Evolutionary conservation across 2,113 vertebrate genomes (phyloP).

Genomic region (Neodontobutis hainanensis): DNA sequence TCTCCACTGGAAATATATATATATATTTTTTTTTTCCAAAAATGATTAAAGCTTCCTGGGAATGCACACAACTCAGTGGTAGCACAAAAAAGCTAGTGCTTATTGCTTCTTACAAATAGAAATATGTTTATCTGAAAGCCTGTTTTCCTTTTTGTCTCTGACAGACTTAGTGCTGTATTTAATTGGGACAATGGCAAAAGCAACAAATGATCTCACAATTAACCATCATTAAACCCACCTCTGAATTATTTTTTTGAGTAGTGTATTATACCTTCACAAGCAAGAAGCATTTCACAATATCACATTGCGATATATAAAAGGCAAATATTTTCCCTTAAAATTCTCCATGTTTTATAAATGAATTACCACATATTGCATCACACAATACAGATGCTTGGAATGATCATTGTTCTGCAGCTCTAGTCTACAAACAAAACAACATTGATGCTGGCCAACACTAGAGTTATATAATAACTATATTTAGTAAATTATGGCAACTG

Average conservation of each 20-base stretch:
- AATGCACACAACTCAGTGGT: neutral
- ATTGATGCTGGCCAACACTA: neutral
- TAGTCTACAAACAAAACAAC: neutral
- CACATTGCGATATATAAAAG: too few species aligned
- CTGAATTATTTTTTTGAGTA: too few species aligned
- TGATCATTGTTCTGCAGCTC: slow-evolving; percentile 16
- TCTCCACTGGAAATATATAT: neutral
- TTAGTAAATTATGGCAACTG: too few species aligned
- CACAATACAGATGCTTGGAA: slow-evolving; percentile 6
- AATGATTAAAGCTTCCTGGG: neutral
- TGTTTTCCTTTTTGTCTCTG: too few species aligned
- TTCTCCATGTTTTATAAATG: slow-evolving; percentile 1
- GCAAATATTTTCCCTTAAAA: neutral
- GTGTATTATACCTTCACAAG: too few species aligned
- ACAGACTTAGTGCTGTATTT: too few species aligned
- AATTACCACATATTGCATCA: slow-evolving; percentile 19
- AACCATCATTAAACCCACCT: too few species aligned
- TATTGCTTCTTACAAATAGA: neutral
- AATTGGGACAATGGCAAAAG: too few species aligned
- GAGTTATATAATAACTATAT: too few species aligned
- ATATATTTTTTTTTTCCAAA: neutral
- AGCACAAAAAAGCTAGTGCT: neutral
- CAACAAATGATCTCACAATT: too few species aligned
- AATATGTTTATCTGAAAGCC: too few species aligned
- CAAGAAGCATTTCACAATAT: too few species aligned